Evolutionary conservation across 2,797 vertebrate species (phyloP).

Genomic region (Loris lydekkerianus): DNA sequence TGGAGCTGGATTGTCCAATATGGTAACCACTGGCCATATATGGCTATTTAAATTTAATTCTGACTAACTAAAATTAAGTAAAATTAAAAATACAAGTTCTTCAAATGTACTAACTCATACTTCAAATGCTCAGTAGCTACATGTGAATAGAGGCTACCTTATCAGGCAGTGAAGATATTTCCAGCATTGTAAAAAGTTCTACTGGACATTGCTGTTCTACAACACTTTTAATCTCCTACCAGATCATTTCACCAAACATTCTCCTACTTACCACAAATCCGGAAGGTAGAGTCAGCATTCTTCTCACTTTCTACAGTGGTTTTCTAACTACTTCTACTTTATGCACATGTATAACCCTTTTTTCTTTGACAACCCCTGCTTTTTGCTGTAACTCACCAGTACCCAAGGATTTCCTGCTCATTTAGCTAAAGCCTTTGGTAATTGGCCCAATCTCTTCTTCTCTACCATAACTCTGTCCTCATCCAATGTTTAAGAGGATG

Average conservation of each 20-base stretch:
- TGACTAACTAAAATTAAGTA: constrained; percentile 9
- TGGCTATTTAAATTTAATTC: constrained; percentile 29
- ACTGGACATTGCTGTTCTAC: not conserved
- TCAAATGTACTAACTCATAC: not conserved
- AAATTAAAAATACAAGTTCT: constrained; percentile 58
- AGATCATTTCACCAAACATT: constrained; percentile 6
- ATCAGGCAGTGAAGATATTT: not conserved
- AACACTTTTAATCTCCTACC: constrained; percentile 5
- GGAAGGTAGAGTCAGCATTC: not conserved
- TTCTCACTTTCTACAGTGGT: not conserved
- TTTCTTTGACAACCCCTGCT: not conserved
- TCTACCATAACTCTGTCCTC: not conserved
- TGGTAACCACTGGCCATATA: not conserved
- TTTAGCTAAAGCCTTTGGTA: not conserved
- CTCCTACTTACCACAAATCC: not conserved
- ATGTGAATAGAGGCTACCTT: not conserved
- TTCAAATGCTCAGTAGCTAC: constrained; percentile 28
- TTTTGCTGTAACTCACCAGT: not conserved
- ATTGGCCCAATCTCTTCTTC: not conserved
- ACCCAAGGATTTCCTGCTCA: not conserved
- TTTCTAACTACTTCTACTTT: not conserved
- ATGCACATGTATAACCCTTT: not conserved
- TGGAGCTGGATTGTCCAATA: not conserved
- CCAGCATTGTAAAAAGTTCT: not conserved
- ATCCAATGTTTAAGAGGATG: not conserved